Percentiles rank a stretch among this genome's conserved stretches.
These are phyloP conservation scores for Stenchaetothrips biformis DNA, from an alignment of 2,888 invertebrate genomes.

Conservation along the genomic window DNA sequence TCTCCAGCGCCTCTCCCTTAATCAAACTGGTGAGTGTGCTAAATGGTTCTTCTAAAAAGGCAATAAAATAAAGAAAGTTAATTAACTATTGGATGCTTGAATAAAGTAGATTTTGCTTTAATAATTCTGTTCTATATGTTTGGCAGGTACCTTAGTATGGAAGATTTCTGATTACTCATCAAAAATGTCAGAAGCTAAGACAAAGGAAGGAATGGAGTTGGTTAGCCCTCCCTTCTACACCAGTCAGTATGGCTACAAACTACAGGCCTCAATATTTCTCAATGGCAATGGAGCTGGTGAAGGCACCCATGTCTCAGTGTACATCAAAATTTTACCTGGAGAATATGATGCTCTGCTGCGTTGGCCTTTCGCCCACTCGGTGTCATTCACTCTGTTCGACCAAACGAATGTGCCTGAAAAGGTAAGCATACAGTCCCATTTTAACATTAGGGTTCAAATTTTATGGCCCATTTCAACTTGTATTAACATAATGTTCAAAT, in stretches of 20 bases:
- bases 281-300: constrained; percentile 94
- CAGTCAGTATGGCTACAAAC: constrained; percentile 67
- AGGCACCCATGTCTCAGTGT: constrained; percentile 85
- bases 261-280: constrained; percentile 86
- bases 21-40: constrained; percentile 61
- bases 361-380: constrained; percentile 94
- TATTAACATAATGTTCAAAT: neutral
- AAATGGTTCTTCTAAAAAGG: neutral
- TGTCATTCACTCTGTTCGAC: constrained; percentile 91
- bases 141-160: constrained; percentile 72
- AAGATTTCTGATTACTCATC: constrained; percentile 81
- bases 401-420: constrained; percentile 69
- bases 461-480: no score
- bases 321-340: constrained; percentile 89
- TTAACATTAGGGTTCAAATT: no score
- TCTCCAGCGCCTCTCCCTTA: constrained; percentile 70
- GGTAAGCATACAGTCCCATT: constrained; percentile 40
- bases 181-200: constrained; percentile 82
- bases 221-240: constrained; percentile 90
- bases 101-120: neutral
- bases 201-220: constrained; percentile 85
- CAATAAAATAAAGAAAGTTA: neutral
- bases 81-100: no score
- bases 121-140: constrained; percentile 20
- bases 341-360: constrained; percentile 90